phyloP scores from a whole-genome alignment of 2,888 invertebrate genomes.

The Drosophila meridiana region DNA sequence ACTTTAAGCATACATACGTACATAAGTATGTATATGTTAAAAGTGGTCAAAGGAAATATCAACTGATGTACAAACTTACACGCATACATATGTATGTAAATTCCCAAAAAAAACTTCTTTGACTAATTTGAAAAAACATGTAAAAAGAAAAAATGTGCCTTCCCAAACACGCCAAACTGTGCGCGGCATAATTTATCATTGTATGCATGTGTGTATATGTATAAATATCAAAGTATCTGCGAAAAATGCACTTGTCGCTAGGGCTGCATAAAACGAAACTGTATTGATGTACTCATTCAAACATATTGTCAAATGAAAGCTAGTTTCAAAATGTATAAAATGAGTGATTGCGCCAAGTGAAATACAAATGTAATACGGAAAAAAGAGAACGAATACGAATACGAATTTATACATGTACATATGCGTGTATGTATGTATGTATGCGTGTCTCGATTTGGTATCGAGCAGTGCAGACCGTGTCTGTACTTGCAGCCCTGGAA shows the following conservation, averaged over 20 bases:
- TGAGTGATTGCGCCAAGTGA: constrained; percentile 4
- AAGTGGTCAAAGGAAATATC: constrained; percentile 60
- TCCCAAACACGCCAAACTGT: constrained; percentile 35
- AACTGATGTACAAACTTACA: constrained; percentile 48
- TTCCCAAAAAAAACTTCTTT: constrained; percentile 17
- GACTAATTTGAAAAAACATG: constrained; percentile 3
- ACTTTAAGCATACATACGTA: constrained; percentile 59
- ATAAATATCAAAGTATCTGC: constrained; percentile 45
- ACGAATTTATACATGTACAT: constrained; percentile 19
- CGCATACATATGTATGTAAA: constrained; percentile 23
- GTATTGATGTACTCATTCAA: constrained; percentile 9
- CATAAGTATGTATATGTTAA: constrained; percentile 56
- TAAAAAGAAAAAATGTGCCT: constrained; percentile 13
- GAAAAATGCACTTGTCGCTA: constrained; percentile 54
- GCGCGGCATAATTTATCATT: constrained; percentile 62
- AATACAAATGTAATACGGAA: constrained; percentile 4
- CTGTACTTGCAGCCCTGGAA: constrained; percentile 31
- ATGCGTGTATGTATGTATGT: constrained; percentile 12
- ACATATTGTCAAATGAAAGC: constrained; percentile 7
- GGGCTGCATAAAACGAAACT: constrained; percentile 45
- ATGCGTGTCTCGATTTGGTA: constrained; percentile 13
- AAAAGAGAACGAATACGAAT: background rate
- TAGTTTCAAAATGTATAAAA: background rate
- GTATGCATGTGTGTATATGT: constrained; percentile 50
- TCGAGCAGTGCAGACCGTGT: constrained; percentile 28